Base-by-base conservation (phyloP, 1,140 invertebrate species). In the Dinoponera quadriceps region DNA sequence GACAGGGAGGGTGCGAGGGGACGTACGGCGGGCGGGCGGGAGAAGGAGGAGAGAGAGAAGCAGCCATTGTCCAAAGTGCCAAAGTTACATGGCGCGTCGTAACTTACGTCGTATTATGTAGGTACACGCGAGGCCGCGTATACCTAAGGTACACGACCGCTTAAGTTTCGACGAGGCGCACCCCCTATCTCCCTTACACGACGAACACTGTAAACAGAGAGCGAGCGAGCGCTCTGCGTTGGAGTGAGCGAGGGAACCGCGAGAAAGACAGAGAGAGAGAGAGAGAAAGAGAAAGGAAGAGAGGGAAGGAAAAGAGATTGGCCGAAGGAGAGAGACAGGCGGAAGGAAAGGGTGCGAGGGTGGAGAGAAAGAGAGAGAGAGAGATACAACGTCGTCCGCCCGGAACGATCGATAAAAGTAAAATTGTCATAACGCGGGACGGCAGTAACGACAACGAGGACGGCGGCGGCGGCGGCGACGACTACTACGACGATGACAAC, bases 11-110 rank as follows among this genome's bases (percentile, higher is more conserved):
- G 51, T 33, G 13, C 57, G 27, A 16, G 25, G 44, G 44, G 51
- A 27, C 66, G 27, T 49, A 33, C 38, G 27, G 20, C 18, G 14
- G 85, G 54, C 22, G 20, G n/a, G 27, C 7, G 4, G 33, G 62
- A n/a, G 5, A 77, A 11, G 33, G 49, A 25, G 57, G 25, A 11
- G 83, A 82, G 85, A 88, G 87, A 83, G 90, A 89, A 89, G 86
- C 85, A 84, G 86, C 82, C 82, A 90, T 90, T 90, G 88, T 90
- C 89, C 88, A 90, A 90, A 90, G 89, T 90, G 89, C 85, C 89
- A 90, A 90, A 90, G 86, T 90, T 90, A 90, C 89, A 89, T 84
- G 89, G 87, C 84, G 88, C 88, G 85, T 86, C 88, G 84, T 88
- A 90, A 88, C 84, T 89, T 88, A 89, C 88, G 84, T 86, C 88